Evolutionary conservation across 2,888 invertebrate species (phyloP).

Genomic region (Sesia apiformis): DNA sequence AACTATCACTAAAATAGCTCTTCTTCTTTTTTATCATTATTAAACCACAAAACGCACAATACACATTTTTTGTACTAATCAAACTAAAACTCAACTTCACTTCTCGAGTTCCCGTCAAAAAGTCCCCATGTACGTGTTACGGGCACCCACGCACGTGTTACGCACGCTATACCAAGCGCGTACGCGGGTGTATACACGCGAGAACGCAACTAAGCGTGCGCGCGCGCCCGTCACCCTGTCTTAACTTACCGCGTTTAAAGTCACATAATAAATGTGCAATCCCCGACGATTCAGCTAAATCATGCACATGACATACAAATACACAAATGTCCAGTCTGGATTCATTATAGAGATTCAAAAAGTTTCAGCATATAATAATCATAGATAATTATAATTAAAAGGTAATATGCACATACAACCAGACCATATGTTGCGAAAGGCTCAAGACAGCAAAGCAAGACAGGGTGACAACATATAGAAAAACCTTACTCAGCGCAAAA

Average conservation of each 20-base stretch:
- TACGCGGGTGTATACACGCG: conserved; percentile 7
- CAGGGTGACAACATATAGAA: conserved; percentile 43
- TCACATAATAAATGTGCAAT: neutral
- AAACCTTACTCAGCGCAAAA: conserved; percentile 25
- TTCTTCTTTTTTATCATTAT: too few species aligned
- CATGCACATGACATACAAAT: conserved; percentile 2
- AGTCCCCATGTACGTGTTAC: too few species aligned
- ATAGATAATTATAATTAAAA: neutral
- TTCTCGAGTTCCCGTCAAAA: too few species aligned
- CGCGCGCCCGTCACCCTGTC: conserved; percentile 13
- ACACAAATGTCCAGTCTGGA: too few species aligned
- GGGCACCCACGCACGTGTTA: too few species aligned
- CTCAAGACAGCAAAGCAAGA: conserved; percentile 36
- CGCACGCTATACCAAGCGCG: too few species aligned
- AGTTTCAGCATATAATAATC: neutral
- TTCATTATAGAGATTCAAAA: neutral
- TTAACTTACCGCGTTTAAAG: conserved; percentile 10
- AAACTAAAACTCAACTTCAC: too few species aligned
- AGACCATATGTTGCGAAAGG: conserved; percentile 8
- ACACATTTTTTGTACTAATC: too few species aligned
- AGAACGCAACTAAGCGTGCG: conserved; percentile 3
- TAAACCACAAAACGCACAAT: too few species aligned
- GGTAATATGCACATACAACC: conserved; percentile 1
- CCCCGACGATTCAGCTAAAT: neutral
- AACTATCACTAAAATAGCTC: too few species aligned